Evolutionary conservation across 2,888 invertebrate genomes (phyloP), one percentile per base, ranked within the genome.

Genomic region (Hermodice carunculata): DNA sequence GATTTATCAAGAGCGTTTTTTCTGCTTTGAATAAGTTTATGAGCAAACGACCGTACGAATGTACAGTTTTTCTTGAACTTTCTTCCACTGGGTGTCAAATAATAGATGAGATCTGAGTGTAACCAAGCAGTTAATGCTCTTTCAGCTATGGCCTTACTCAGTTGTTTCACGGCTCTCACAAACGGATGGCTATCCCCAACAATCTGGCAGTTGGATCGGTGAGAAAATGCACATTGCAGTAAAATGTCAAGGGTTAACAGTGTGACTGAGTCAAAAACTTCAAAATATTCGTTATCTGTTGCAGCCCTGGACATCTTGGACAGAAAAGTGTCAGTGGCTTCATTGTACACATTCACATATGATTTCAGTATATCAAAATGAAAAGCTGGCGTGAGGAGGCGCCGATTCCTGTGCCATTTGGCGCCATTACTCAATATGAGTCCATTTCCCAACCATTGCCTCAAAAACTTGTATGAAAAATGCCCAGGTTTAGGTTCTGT

Each of bases 151-250:
- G n/a, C n/a, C n/a, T n/a, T n/a, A 17, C 66, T 64, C 11, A 79
- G 64, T 19, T 77, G 74, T 6, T 61, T 60, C 8, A 80, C 74
- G 32, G 77, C 75, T 22, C 70, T 61, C 5, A 78, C 76, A 58
- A 77, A 80, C 0, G 79, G 79, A 46, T 78, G 73, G 19, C 32
- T 61, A 26, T 61, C 64, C 8, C 78, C 76, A 6, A 29, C 44
- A 19, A 56, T 63, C 53, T 81, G 80, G 17, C 75, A 72, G 56
- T 76, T 72, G 28, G 69, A 71, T 22, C 76, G 71, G 62, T 76
- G 80, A 19, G 81, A 80, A 69, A 81, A 80, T n/a, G 79, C 79
- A 69, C 79, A 80, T 48, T 70, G 70, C 14, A 81, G 65, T 6
- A 81, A 76, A 31, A 79, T 74, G 54, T 80, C 78, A 2, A 81